phyloP scores from a whole-genome alignment of 2,888 invertebrate genomes.

The Polia nebulosa region DNA sequence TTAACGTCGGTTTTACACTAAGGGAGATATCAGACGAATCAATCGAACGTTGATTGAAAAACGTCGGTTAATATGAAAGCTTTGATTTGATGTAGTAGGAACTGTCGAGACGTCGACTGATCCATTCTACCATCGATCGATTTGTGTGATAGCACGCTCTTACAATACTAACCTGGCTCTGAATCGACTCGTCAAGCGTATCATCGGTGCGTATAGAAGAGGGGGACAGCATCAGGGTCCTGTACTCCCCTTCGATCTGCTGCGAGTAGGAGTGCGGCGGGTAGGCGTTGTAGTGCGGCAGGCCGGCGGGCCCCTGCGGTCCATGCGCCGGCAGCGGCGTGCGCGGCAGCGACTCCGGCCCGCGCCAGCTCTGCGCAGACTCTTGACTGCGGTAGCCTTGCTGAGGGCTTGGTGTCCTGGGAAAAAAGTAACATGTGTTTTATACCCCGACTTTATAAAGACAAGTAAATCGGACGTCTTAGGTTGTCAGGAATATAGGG shows the following conservation, averaged over 20 bases:
- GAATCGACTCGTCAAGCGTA: constrained; percentile 88
- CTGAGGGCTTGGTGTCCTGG: constrained; percentile 90
- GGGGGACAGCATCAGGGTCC: constrained; percentile 82
- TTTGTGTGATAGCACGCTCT: not conserved
- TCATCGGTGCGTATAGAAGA: constrained; percentile 85
- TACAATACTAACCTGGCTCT: constrained; percentile 88
- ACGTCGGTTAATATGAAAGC: not conserved
- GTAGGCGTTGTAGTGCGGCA: constrained; percentile 73
- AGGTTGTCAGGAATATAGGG: no score
- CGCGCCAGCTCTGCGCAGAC: constrained; percentile 88
- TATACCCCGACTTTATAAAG: not conserved
- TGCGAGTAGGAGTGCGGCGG: constrained; percentile 88
- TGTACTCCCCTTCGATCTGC: constrained; percentile 83
- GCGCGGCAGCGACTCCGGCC: constrained; percentile 90
- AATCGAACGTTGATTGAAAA: not conserved
- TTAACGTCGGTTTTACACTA: not conserved
- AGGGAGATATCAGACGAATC: not conserved
- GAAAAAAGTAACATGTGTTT: not conserved
- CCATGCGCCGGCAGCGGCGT: constrained; percentile 84
- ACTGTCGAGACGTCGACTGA: not conserved
- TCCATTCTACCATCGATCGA: not conserved
- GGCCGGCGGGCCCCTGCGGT: constrained; percentile 72
- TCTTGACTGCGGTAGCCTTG: constrained; percentile 88
- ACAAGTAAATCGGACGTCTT: no score
- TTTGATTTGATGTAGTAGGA: not conserved